Evolutionary conservation across 2,797 vertebrate species (phyloP).

Genomic region (Catharus ustulatus): DNA sequence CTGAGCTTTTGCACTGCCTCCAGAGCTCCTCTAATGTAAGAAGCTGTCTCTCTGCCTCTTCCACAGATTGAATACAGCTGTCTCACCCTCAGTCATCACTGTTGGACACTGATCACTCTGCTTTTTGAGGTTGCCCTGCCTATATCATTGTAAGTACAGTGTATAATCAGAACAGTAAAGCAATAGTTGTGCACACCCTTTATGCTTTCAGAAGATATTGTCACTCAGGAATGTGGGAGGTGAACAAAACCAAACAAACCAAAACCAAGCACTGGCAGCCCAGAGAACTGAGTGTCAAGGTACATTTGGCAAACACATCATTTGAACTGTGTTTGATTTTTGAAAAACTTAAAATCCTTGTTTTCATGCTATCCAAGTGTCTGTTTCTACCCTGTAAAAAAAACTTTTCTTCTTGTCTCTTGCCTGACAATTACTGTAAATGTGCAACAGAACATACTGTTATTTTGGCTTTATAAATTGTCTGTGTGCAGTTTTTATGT

Average conservation of each 20-base stretch:
- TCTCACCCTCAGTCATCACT: background rate
- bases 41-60: background rate
- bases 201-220: background rate
- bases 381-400: background rate
- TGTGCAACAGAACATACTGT: background rate
- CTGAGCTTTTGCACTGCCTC: background rate
- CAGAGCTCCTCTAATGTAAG: background rate
- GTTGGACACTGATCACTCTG: background rate
- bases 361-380: background rate
- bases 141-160: background rate
- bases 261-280: background rate
- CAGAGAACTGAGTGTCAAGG: background rate
- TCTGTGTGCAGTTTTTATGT: background rate
- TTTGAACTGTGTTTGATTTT: background rate
- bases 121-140: background rate
- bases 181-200: background rate
- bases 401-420: background rate
- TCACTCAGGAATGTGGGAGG: background rate
- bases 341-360: background rate
- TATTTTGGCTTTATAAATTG: background rate
- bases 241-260: slow-evolving; percentile 6
- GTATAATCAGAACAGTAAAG: background rate
- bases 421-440: slow-evolving; percentile 26
- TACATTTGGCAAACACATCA: background rate
- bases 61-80: background rate